Evolutionary conservation across 2,888 invertebrate genomes (phyloP).

Genomic region (Diabrotica balteata): DNA sequence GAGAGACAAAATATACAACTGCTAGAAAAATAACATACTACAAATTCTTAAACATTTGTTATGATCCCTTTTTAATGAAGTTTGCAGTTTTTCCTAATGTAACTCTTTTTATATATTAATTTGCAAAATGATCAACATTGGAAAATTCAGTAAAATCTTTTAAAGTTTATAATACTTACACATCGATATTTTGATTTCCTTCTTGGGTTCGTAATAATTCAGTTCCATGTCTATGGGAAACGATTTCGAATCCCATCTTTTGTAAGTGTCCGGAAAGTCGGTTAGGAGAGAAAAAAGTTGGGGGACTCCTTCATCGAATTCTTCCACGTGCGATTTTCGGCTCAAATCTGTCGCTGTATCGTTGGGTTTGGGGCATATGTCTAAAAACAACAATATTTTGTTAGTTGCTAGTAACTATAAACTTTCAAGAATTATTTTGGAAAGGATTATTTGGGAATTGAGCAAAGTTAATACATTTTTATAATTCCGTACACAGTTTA

Average conservation of each 20-base stretch:
- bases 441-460: too few species aligned
- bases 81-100: too few species aligned
- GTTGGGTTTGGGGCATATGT: constrained; percentile 89
- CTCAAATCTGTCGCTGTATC: constrained; percentile 68
- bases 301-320: constrained; percentile 81
- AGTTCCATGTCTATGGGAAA: constrained; percentile 81
- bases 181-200: constrained; percentile 62
- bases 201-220: constrained; percentile 67
- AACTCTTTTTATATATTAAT: too few species aligned
- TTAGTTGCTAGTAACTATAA: too few species aligned
- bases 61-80: too few species aligned
- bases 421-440: too few species aligned
- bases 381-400: constrained; percentile 61
- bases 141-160: too few species aligned
- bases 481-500: too few species aligned
- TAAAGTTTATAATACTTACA: constrained; percentile 30
- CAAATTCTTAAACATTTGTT: background rate
- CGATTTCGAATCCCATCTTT: constrained; percentile 84
- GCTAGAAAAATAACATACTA: background rate
- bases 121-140: too few species aligned
- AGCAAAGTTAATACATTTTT: too few species aligned
- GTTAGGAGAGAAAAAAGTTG: constrained; percentile 85
- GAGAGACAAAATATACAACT: too few species aligned
- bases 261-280: constrained; percentile 76
- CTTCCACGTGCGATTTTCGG: constrained; percentile 86